Conservation (phyloP, 2,888 invertebrate genomes). For the Noctua janthe region DNA sequence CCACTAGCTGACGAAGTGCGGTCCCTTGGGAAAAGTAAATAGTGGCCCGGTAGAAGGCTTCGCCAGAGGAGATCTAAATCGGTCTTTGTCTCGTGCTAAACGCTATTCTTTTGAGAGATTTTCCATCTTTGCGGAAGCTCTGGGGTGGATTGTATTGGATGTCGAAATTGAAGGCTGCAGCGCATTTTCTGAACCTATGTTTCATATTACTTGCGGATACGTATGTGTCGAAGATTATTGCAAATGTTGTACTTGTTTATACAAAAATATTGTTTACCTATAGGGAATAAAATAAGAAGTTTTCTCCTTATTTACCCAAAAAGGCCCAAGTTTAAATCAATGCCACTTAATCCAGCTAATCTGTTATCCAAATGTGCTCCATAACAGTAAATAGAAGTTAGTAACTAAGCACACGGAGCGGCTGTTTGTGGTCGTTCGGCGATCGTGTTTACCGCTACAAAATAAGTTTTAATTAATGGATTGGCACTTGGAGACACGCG, state of each 20-base stretch:
- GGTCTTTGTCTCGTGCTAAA: slow-evolving; percentile 89
- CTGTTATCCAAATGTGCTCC: slow-evolving; percentile 80
- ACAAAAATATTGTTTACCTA: background rate
- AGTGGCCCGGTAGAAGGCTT: slow-evolving; percentile 84
- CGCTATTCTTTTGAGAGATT: slow-evolving; percentile 89
- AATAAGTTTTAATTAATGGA: slow-evolving; percentile 91
- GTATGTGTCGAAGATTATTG: slow-evolving; percentile 18
- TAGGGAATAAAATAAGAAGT: background rate
- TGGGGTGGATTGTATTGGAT: slow-evolving; percentile 82
- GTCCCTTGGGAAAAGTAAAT: slow-evolving; percentile 87
- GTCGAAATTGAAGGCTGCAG: slow-evolving; percentile 79
- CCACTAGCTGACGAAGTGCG: slow-evolving; percentile 79
- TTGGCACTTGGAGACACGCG: slow-evolving; percentile 87
- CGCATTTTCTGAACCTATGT: slow-evolving; percentile 72
- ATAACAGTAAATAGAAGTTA: slow-evolving; percentile 81
- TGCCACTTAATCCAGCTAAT: slow-evolving; percentile 77
- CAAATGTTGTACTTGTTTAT: background rate
- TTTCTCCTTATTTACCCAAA: slow-evolving; percentile 12
- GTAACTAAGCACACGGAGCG: slow-evolving; percentile 78
- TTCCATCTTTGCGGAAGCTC: slow-evolving; percentile 84
- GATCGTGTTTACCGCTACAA: slow-evolving; percentile 84
- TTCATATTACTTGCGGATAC: slow-evolving; percentile 50
- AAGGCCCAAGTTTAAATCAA: slow-evolving; percentile 67
- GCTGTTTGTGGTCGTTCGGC: slow-evolving; percentile 79
- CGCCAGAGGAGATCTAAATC: slow-evolving; percentile 85